Base-by-base conservation (phyloP, 2,113 vertebrate genomes). In the Panthera leo region DNA sequence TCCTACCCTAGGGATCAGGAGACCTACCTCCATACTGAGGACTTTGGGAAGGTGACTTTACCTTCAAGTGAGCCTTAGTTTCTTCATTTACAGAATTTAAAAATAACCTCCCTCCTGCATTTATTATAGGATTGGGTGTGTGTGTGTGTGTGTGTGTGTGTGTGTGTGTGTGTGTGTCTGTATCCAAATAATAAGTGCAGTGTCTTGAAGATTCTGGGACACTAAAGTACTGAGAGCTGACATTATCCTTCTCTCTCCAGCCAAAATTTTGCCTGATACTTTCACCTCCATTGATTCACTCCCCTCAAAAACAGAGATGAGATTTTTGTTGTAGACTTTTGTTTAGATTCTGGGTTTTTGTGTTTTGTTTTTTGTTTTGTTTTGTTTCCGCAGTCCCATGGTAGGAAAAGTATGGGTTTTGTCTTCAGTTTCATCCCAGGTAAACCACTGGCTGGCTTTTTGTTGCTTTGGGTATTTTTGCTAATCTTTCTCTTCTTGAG, bases 21-120 rank as follows among this genome's bases (percentile, higher is more conserved):
- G 34, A 70, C 25, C 3, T 31, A 85, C 4, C 8, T 65, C 23
- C 23, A 7, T 71, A 65, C 42, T 6, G 10, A 76, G 21, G n/a
- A 73, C 14, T 84, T 71, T 75, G 29, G 21, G 53, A 51, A 82
- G 71, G 14, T 31, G 15, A 78, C 36, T 45, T 97, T 63, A 53
- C n/a, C 51, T 89, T 48, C 21, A 36, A 84, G 21, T 36, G 15
- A 78, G 6, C 19, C 71, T 88, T 7, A 7, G 18, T 82, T 85
- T 97, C 36, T 85, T 91, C 29, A 85, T 42, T 83, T 70, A 18
- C 15, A 78, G 92, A 91, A 76, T 95, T 85, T 27, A 78, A 94
- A 96, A n/a, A 36, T 70, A 67, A 34, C 36, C 11, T 85, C 7
- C 14, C 15, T 85, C 5, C n/a, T 78, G 34, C 13, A 87, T 76